phyloP scores from a whole-genome alignment of 2,888 invertebrate species.

The Drosophila kambysellisi region DNA sequence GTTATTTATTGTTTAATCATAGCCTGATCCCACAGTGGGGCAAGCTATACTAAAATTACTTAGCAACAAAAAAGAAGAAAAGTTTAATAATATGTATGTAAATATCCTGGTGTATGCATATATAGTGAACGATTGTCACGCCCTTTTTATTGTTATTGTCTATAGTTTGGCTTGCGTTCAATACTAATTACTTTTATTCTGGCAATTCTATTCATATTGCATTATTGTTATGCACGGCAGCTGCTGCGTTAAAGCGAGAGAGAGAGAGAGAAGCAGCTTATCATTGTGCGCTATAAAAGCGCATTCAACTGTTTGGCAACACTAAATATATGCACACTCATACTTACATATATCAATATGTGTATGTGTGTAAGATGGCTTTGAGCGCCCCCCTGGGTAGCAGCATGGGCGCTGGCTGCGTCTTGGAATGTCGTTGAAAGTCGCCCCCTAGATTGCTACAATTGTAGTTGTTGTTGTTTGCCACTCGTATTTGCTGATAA shows the following conservation, averaged over 20 bases:
- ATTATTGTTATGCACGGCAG: slow-evolving; percentile 61
- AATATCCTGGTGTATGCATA: not conserved
- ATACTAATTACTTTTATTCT: slow-evolving; percentile 72
- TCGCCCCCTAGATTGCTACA: slow-evolving; percentile 39
- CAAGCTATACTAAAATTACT: slow-evolving; percentile 24
- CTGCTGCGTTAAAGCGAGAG: slow-evolving; percentile 10
- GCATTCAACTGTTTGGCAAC: slow-evolving; percentile 61
- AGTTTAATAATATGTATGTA: not conserved
- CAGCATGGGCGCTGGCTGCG: slow-evolving; percentile 36
- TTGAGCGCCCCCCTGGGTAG: slow-evolving; percentile 30
- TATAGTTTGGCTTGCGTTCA: slow-evolving; percentile 51
- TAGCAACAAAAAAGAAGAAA: not conserved
- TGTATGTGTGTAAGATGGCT: slow-evolving; percentile 8
- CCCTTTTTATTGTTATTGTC: slow-evolving; percentile 35
- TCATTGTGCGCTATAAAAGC: slow-evolving; percentile 60
- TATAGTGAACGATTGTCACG: slow-evolving; percentile 29
- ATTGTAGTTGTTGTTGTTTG: slow-evolving; percentile 36
- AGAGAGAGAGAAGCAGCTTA: slow-evolving; percentile 26
- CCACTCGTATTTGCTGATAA: slow-evolving; percentile 68
- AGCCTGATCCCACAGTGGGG: slow-evolving; percentile 50
- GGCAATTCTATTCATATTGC: slow-evolving; percentile 60
- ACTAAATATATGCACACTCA: slow-evolving; percentile 6
- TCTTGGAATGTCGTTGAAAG: slow-evolving; percentile 60
- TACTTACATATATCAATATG: not conserved
- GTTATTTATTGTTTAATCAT: slow-evolving; percentile 63